A percentile compares a stretch with the other conserved stretches of the same genome.
phyloP scores from a whole-genome alignment of 2,888 invertebrate genomes.

The Thymelicus sylvestris region DNA sequence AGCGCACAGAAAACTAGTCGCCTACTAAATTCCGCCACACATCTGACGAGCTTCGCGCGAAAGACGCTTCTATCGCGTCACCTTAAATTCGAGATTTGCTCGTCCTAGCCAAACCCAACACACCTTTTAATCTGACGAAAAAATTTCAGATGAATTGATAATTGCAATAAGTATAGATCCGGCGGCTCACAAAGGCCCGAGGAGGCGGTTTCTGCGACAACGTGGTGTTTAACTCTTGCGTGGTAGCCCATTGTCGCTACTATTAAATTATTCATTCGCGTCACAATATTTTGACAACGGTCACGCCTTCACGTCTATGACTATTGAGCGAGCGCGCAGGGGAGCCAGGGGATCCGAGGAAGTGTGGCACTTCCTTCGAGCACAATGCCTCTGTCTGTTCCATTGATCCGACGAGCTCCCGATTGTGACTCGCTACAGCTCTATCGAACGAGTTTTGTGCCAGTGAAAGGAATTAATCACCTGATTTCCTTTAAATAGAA shows the following conservation, averaged over 20 bases:
- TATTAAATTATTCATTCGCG: constrained; percentile 39
- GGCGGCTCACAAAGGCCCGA: constrained; percentile 26
- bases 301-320: constrained; percentile 35
- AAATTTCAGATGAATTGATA: constrained; percentile 32
- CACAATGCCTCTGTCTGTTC: constrained; percentile 34
- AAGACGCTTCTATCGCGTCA: constrained; percentile 1
- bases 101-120: background rate
- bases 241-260: constrained; percentile 14
- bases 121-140: constrained; percentile 27
- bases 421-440: constrained; percentile 30
- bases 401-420: constrained; percentile 23
- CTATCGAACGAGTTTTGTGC: constrained; percentile 24
- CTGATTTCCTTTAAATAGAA: constrained; percentile 29
- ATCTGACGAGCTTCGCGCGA: constrained; percentile 2
- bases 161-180: constrained; percentile 36
- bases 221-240: constrained; percentile 36
- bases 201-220: constrained; percentile 36
- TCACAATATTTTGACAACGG: constrained; percentile 46
- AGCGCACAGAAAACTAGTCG: constrained; percentile 37
- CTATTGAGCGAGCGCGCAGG: constrained; percentile 24
- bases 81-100: background rate
- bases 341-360: constrained; percentile 35
- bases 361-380: constrained; percentile 44
- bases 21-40: constrained; percentile 36
- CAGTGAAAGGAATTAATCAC: constrained; percentile 31